Evolutionary conservation across 2,113 vertebrate species (phyloP).

Genomic region (Lophochroa leadbeateri): DNA sequence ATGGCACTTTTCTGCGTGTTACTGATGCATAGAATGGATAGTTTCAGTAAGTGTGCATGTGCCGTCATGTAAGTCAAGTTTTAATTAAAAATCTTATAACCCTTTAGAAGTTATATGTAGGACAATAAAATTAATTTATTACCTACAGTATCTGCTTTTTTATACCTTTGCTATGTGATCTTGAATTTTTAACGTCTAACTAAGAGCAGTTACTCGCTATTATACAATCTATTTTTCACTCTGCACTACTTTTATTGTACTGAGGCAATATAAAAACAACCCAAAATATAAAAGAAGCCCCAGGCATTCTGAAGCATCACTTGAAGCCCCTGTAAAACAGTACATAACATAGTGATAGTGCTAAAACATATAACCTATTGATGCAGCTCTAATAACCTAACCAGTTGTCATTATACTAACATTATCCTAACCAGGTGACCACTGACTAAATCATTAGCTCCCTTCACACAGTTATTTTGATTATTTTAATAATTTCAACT

Average conservation of each 20-base stretch:
- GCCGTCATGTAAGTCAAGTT: background rate
- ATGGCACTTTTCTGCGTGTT: background rate
- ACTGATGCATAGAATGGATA: background rate
- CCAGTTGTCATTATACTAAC: background rate
- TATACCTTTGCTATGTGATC: background rate
- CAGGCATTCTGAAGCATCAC: background rate
- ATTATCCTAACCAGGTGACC: background rate
- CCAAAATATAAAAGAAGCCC: background rate
- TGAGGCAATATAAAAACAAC: background rate
- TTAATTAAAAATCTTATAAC: background rate
- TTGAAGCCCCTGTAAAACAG: background rate
- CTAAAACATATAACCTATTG: background rate
- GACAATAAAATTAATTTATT: background rate
- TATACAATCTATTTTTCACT: background rate
- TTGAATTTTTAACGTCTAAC: background rate
- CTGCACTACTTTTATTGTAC: background rate
- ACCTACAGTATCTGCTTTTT: background rate
- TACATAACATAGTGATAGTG: accelerated
- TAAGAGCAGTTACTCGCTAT: background rate
- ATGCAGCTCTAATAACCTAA: background rate
- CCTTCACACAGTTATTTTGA: background rate
- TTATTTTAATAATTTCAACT: background rate
- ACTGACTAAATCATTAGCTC: background rate
- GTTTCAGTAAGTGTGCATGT: background rate
- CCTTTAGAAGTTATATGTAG: background rate